phyloP scores from a whole-genome alignment of 1,140 invertebrate species.

The Acyrthosiphon pisum region DNA sequence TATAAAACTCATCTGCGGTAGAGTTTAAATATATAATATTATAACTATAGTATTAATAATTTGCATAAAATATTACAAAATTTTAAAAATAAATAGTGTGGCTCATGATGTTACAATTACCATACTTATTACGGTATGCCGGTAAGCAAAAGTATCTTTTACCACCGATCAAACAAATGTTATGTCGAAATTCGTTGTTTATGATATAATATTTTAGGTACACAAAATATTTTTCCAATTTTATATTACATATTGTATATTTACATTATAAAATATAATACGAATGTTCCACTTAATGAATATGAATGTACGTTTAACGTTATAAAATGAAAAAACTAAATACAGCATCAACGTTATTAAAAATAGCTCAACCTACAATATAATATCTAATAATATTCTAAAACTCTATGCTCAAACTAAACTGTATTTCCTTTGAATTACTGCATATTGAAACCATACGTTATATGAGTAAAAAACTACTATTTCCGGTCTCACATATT shows the following conservation, averaged over 20 bases:
- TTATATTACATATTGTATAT: no score
- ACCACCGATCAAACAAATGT: not conserved
- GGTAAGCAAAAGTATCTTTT: not conserved
- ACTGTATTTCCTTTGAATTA: not conserved
- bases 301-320: not conserved
- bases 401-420: not conserved
- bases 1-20: not conserved
- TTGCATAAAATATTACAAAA: not conserved
- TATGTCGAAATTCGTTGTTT: not conserved
- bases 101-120: no score
- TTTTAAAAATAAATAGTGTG: not conserved
- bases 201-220: not conserved
- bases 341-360: not conserved
- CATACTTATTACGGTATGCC: not conserved
- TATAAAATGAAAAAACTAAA: not conserved
- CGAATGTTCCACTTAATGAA: not conserved
- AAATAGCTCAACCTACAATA: not conserved
- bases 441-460: not conserved
- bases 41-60: not conserved
- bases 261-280: not conserved
- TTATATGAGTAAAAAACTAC: not conserved
- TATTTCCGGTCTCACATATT: not conserved
- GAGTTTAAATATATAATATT: not conserved
- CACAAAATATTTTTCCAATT: not conserved
- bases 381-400: not conserved